Evolutionary conservation across 2,888 invertebrate species (phyloP).

Genomic region (Epiperipatus broadwayi): DNA sequence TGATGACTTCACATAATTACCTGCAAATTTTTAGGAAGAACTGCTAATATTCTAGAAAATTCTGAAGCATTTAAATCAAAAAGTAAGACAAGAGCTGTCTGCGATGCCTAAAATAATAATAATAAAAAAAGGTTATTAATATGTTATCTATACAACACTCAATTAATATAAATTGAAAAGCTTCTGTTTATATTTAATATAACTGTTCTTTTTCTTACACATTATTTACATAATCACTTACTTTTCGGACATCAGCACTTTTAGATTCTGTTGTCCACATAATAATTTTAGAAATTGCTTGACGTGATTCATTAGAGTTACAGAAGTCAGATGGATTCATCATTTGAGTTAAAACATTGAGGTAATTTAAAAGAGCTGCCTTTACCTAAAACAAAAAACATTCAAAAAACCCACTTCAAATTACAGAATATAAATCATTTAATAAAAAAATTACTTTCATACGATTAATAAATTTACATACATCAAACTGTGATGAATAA

Average conservation of each 20-base stretch:
- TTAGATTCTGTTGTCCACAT: constrained; percentile 49
- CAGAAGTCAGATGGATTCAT: constrained; percentile 35
- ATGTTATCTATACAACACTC: not conserved
- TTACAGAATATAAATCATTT: too few species aligned
- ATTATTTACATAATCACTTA: constrained; percentile 14
- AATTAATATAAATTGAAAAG: not conserved
- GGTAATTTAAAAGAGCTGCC: constrained; percentile 33
- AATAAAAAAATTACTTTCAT: too few species aligned
- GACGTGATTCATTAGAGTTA: constrained; percentile 36
- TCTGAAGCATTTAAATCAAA: constrained; percentile 79
- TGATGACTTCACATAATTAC: constrained; percentile 15
- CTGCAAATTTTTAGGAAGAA: constrained; percentile 29
- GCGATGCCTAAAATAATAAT: constrained; percentile 31
- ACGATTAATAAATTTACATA: too few species aligned
- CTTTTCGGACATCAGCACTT: constrained; percentile 42
- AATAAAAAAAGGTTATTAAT: constrained; percentile 9
- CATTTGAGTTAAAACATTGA: constrained; percentile 27
- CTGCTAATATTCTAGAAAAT: constrained; percentile 49
- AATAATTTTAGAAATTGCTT: constrained; percentile 48
- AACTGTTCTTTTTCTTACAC: constrained; percentile 10
- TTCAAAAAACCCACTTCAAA: too few species aligned
- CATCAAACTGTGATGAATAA: too few species aligned
- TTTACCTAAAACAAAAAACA: constrained; percentile 32
- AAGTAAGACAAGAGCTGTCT: constrained; percentile 51
- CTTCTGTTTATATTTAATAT: constrained; percentile 3